Conservation (phyloP, 2,888 invertebrate species). For the Leptopilina myrica region DNA sequence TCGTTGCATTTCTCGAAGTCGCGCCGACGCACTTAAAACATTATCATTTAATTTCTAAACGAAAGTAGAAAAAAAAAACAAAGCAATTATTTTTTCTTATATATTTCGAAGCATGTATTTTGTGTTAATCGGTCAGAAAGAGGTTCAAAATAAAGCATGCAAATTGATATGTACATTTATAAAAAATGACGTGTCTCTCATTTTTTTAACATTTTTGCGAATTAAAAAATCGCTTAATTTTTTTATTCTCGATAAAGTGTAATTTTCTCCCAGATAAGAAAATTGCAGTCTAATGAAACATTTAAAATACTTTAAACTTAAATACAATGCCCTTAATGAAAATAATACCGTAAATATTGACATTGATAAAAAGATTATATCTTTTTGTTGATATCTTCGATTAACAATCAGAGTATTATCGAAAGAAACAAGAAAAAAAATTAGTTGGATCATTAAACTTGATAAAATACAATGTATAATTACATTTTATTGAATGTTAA, state of each 20-base stretch:
- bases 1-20: background rate
- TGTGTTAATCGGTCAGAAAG: background rate
- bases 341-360: conserved; percentile 23
- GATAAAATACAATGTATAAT: background rate
- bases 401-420: background rate
- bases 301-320: background rate
- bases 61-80: too few relatives aligned
- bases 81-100: too few relatives aligned
- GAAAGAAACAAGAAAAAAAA: background rate
- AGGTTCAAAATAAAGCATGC: background rate
- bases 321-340: background rate
- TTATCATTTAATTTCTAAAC: too few relatives aligned
- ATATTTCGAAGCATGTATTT: too few relatives aligned
- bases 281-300: background rate
- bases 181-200: background rate
- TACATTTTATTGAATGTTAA: too few relatives aligned
- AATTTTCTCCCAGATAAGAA: background rate
- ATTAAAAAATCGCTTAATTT: background rate
- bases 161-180: background rate
- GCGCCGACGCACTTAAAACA: conserved; percentile 18
- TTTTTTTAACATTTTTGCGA: background rate
- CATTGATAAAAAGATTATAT: conserved; percentile 5
- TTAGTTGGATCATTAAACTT: conserved; percentile 13
- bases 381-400: background rate
- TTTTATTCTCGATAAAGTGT: background rate